A percentile compares a stretch with the other conserved stretches of the same genome.
phyloP scores from a whole-genome alignment of 2,888 invertebrate species.

The Drosophila acutilabella region DNA sequence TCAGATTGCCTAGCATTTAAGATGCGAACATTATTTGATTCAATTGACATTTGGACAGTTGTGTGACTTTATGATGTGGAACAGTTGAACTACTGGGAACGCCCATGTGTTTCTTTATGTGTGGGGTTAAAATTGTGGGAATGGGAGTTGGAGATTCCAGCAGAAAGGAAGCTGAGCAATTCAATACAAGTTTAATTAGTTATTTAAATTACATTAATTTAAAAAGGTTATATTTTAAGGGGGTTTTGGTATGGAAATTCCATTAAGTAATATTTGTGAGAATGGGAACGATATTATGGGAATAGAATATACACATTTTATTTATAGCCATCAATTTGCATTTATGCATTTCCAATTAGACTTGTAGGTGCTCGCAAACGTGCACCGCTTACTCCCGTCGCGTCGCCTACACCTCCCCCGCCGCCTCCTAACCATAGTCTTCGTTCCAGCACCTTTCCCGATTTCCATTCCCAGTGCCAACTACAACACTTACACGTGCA shows the following conservation, averaged over 20 bases:
- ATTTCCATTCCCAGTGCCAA: constrained; percentile 31
- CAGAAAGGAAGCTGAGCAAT: neutral
- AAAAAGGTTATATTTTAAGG: neutral
- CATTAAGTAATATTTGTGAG: neutral
- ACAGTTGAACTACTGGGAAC: neutral
- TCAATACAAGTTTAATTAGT: neutral
- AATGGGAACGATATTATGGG: constrained; percentile 12
- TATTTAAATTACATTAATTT: neutral
- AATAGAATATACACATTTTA: constrained; percentile 45
- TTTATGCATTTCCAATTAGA: constrained; percentile 74
- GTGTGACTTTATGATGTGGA: constrained; percentile 22
- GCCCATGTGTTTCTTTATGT: neutral
- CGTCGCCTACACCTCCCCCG: neutral
- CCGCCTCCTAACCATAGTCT: neutral
- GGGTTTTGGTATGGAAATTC: no score
- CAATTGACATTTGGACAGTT: constrained; percentile 54
- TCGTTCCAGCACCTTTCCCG: neutral
- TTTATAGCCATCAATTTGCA: constrained; percentile 69
- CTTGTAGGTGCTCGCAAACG: constrained; percentile 52
- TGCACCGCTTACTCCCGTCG: constrained; percentile 5
- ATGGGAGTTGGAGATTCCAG: neutral
- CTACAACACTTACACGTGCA: constrained; percentile 72
- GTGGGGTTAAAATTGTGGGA: constrained; percentile 16
- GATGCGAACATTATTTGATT: constrained; percentile 51
- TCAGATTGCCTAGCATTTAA: constrained; percentile 64